phyloP scores from a whole-genome alignment of 2,888 invertebrate genomes.

The Cepaea hortensis region DNA sequence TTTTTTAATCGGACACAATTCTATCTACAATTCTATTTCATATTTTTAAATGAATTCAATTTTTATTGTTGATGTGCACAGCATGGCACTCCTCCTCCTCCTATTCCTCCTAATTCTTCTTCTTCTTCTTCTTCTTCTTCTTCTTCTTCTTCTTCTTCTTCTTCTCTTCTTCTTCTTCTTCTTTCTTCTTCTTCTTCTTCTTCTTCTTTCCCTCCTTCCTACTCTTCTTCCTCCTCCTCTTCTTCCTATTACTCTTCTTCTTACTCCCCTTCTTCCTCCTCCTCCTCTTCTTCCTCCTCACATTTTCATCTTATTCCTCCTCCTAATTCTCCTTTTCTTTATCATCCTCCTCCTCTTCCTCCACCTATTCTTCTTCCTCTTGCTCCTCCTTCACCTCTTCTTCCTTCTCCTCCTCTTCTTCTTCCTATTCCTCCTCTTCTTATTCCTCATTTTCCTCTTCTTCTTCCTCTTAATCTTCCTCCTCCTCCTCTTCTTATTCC shows the following conservation, averaged over 20 bases:
- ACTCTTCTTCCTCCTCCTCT: too few species aligned
- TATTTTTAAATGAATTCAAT: too few species aligned
- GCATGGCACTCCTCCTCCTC: too few species aligned
- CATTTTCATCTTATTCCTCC: too few species aligned
- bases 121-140: neutral
- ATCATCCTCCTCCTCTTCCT: neutral
- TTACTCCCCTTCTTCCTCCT: too few species aligned
- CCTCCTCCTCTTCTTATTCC: neutral
- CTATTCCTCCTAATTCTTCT: neutral
- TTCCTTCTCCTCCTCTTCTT: neutral
- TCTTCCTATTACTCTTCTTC: too few species aligned
- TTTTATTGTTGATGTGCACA: neutral
- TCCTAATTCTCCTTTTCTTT: neutral
- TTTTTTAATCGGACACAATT: too few species aligned
- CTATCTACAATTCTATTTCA: too few species aligned
- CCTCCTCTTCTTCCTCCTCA: too few species aligned
- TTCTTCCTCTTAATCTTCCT: neutral
- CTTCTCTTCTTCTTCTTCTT: neutral
- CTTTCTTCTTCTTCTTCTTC: neutral
- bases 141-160: neutral
- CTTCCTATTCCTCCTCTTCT: neutral
- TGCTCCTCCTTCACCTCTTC: neutral
- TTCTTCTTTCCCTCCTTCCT: neutral
- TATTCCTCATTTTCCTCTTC: neutral
- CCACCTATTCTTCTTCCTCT: neutral